Evolutionary conservation across 2,797 vertebrate genomes (phyloP).

Genomic region (Hydrophis major): DNA sequence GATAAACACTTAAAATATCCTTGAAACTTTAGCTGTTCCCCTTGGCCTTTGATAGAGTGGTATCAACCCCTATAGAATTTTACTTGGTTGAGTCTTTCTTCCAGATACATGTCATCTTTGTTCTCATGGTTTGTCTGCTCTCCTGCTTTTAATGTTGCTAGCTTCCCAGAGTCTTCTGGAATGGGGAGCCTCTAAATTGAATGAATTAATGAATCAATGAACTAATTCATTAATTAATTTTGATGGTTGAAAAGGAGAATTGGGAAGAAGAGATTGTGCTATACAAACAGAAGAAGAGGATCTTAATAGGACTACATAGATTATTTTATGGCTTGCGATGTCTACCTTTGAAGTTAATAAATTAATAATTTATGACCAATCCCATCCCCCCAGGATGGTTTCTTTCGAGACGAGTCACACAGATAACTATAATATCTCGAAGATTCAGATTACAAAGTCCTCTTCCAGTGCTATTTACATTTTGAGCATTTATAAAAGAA

Average conservation of each 20-base stretch:
- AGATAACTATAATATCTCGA: background rate
- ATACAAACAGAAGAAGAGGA: background rate
- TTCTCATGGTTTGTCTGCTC: background rate
- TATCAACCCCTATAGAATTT: background rate
- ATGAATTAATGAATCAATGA: background rate
- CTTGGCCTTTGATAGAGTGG: background rate
- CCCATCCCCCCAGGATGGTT: background rate
- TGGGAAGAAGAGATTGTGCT: background rate
- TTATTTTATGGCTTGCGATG: background rate
- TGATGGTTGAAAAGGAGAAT: background rate
- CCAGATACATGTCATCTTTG: background rate
- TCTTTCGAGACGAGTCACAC: background rate
- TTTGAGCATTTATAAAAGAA: background rate
- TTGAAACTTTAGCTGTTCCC: background rate
- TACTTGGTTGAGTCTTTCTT: background rate
- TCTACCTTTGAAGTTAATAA: background rate
- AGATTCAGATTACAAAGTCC: background rate
- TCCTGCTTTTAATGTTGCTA: background rate
- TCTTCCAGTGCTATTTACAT: background rate
- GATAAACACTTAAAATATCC: background rate
- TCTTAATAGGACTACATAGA: background rate
- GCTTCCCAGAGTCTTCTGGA: background rate
- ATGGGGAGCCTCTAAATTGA: background rate
- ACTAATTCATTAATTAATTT: background rate
- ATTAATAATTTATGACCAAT: background rate